Base-by-base conservation (phyloP, 1,140 invertebrate genomes). In the Bombus picipes region DNA sequence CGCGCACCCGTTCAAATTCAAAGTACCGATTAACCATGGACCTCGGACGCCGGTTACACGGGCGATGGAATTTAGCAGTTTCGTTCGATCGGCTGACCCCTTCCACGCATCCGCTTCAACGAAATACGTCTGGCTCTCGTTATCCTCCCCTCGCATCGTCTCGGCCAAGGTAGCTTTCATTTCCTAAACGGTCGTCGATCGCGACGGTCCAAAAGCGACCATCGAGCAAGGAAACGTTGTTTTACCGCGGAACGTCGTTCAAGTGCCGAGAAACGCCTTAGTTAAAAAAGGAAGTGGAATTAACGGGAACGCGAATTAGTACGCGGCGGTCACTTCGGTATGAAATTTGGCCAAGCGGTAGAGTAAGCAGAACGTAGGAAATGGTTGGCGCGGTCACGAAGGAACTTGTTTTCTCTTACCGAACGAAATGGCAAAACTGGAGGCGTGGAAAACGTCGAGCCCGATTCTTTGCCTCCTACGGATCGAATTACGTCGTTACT, bases 251-350 rank as follows among this genome's bases (percentile, higher is more conserved):
- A 4, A 80, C 78, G 43, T 57, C 10, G 39, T 75, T 82, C 75
- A 82, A 82, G 75, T 82, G 59, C 9, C 70, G 53, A 37, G 18
- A 25, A 41, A 10, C 39, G 43, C 15, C 53, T 47, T 37, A 18
- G 47, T n/a, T n/a, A 66, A 75, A 75, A 75, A 75, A 75, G 41
- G 34, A 47, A 75, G 12, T 41, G 68, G 43, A 59, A 39, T 83
- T 68, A 83, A 75, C 32, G 57, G 32, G 5, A 9, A 25, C n/a
- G 18, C 65, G 47, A 86, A 88, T 81, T 86, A 82, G 85, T 66
- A 73, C 82, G 32, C 41, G 81, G 15, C 6, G 32, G 5, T 6
- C 70, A 22, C 10, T 57, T 10, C n/a, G 22, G 6, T 12, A 72
- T 9, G 72, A 75, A 83, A 75, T 75, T 22, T 15, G n/a, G 22